Evolutionary conservation across 2,113 vertebrate species (phyloP), one percentile per base, ranked within the genome.

Genomic region (Nannobrachium achirus): DNA sequence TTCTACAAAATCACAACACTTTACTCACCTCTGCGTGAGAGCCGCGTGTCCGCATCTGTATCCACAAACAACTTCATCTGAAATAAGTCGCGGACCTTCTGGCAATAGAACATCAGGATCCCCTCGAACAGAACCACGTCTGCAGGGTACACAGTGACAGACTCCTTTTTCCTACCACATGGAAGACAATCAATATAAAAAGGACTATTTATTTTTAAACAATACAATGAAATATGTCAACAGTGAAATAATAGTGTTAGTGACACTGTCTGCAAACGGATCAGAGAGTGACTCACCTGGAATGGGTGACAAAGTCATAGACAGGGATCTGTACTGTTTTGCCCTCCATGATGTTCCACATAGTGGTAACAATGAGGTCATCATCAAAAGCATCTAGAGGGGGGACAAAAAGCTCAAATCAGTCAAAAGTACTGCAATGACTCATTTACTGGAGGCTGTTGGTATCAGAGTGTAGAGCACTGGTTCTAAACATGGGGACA

Each of bases 41-140:
- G 93, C 18, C 96, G 91, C 0, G 96, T 98, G 78, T 98, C 96
- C 0, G 96, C 95, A 0, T 98, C 96, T 0, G 95, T 98, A 82
- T 98, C 96, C 82, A 98, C 96, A 0, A 98, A 98, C 14, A 98
- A 93, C 78, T 98, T 98, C 96, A 98, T 98, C 71, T 96, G 96
- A 86, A 98, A 98, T 11, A 98, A 90, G 78, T 98, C 96, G 76
- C 96, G 86, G 58, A 97, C 94, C 82, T 98, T 93, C 88, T 97
- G 95, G 10, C 92, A 93, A 76, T 98, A 97, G 86, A 98, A 98
- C 85, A 95, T 95, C 70, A 98, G 89, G 72, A 98, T 98, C 14
- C 96, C 96, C 69, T 98, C 96, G 0, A 97, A 98, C 67, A 98
- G 94, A 78, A 98, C 95, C 84, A 98, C 96, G 0, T 98, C 96